These are phyloP conservation scores for Diglossa cyanea DNA, from an alignment of 2,797 vertebrate species.

Conservation along the genomic window DNA sequence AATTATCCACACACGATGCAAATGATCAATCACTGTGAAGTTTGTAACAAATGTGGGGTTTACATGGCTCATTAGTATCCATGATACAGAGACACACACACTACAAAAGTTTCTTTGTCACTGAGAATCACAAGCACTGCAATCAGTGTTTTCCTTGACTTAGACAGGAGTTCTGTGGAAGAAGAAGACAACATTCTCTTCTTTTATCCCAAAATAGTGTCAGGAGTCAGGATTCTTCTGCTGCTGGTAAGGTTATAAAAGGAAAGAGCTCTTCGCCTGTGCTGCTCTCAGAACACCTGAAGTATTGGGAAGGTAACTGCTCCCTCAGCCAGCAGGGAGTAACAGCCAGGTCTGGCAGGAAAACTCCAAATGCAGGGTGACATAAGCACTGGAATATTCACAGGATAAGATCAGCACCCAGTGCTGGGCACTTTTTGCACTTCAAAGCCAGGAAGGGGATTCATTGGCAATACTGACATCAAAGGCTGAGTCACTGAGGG, in stretches of 20 bases:
- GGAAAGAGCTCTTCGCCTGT: background rate
- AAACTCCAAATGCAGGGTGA: background rate
- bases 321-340: background rate
- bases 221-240: background rate
- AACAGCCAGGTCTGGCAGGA: background rate
- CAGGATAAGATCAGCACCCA: background rate
- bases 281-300: background rate
- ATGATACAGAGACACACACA: slow-evolving; percentile 15
- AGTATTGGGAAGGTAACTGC: background rate
- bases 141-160: background rate
- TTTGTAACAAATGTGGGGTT: slow-evolving; percentile 8
- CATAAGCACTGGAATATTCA: background rate
- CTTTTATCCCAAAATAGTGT: background rate
- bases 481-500: background rate
- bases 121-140: background rate
- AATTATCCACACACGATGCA: slow-evolving; percentile 31
- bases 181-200: background rate
- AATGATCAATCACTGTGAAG: slow-evolving; percentile 54
- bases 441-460: background rate
- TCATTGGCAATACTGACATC: background rate
- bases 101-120: slow-evolving; percentile 23
- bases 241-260: background rate
- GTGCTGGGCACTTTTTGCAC: background rate
- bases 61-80: slow-evolving; percentile 20
- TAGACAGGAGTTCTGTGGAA: background rate